Evolutionary conservation across 37 sponge, comb jelly and placozoan genomes (phyloP).

Genomic region (Ephydatia muelleri): DNA sequence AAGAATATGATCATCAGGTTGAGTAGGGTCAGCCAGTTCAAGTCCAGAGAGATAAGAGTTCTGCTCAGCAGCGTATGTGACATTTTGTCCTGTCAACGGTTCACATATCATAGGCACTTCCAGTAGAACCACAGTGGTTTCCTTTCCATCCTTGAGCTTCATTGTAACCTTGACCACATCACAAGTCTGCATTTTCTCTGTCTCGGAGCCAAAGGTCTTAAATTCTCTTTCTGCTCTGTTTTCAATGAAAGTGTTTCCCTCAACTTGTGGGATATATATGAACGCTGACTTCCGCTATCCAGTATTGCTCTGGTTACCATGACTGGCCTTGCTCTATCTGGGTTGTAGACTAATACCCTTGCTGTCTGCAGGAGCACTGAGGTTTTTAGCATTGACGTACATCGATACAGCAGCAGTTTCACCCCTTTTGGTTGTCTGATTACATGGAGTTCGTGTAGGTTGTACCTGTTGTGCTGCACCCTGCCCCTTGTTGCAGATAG

Average conservation of each 20-base stretch:
- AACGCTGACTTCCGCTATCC: background rate
- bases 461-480: background rate
- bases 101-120: too few species aligned
- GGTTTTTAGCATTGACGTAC: background rate
- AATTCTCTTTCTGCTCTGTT: background rate
- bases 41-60: too few species aligned
- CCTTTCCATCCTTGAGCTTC: background rate
- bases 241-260: background rate
- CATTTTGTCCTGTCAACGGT: too few species aligned
- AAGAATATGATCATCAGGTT: too few species aligned
- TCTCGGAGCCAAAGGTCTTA: constrained; percentile 1
- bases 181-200: background rate
- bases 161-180: background rate
- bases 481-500: constrained; percentile 5
- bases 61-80: too few species aligned
- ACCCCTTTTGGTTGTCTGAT: background rate
- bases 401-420: background rate
- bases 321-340: background rate
- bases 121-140: background rate
- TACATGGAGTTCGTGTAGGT: background rate
- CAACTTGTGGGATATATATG: background rate
- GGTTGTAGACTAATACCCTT: constrained; percentile 1
- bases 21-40: too few species aligned
- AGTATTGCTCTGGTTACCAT: background rate
- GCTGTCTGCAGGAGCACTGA: constrained; percentile 19